These are phyloP conservation scores for Drosophila ficusphila DNA, from an alignment of 1,140 invertebrate species.

Conservation along the genomic window DNA sequence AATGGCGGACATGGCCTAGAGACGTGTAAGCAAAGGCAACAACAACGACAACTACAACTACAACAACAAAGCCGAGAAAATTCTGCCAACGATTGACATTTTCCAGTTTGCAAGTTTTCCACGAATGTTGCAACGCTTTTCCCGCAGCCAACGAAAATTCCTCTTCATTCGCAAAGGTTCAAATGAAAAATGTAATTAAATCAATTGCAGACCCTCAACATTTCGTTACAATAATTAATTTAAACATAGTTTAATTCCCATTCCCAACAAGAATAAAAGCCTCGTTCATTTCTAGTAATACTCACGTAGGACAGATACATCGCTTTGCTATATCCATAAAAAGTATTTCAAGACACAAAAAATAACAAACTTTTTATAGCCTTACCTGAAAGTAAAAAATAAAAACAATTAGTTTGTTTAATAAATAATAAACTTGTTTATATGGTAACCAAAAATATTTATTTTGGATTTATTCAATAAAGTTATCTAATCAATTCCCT, in stretches of 20 bases:
- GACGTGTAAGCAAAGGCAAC: conserved; percentile 47
- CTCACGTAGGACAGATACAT: conserved; percentile 55
- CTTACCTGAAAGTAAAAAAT: conserved; percentile 40
- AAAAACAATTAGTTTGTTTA: not conserved
- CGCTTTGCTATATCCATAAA: conserved; percentile 47
- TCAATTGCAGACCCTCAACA: not conserved
- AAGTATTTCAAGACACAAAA: conserved; percentile 53
- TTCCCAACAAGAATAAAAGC: no score
- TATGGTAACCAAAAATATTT: not conserved
- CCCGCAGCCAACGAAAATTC: conserved; percentile 19
- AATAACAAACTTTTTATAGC: conserved; percentile 34
- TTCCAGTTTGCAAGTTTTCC: conserved; percentile 36
- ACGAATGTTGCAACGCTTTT: conserved; percentile 4
- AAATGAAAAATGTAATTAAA: not conserved
- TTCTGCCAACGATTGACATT: conserved; percentile 32
- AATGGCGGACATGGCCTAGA: conserved; percentile 67
- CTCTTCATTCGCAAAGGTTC: not conserved
- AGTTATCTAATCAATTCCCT: not conserved
- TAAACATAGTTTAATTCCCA: no score
- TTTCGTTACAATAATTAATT: no score
- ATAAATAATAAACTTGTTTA: not conserved
- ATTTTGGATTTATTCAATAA: not conserved
- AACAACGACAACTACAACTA: conserved; percentile 11
- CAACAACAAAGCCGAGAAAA: conserved; percentile 14
- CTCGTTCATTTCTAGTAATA: conserved; percentile 9